A percentile compares a stretch with the other conserved stretches of the same genome.
These are phyloP conservation scores for Mimumesa dahlbomi DNA, from an alignment of 2,888 invertebrate species.

Conservation along the genomic window DNA sequence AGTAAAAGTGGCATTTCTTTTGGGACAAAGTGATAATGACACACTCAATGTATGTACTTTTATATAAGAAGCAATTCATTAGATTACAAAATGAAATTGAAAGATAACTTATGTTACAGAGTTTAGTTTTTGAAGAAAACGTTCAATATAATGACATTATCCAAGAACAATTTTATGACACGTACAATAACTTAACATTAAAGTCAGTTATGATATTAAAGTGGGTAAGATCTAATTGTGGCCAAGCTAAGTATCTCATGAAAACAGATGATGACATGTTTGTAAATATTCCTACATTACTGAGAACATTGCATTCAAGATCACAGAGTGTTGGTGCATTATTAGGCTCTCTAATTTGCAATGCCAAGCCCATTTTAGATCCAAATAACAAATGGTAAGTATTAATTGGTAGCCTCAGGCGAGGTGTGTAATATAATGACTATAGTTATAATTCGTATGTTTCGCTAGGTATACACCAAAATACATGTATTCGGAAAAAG, in stretches of 20 bases:
- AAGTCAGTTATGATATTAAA: conserved; percentile 93
- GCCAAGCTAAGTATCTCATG: conserved; percentile 85
- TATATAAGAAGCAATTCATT: background rate
- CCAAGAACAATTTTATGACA: conserved; percentile 91
- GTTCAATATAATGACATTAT: conserved; percentile 88
- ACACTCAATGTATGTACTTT: conserved; percentile 81
- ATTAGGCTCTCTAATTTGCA: conserved; percentile 89
- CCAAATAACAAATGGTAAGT: conserved; percentile 88
- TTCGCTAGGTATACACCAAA: conserved; percentile 87
- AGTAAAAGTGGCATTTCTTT: conserved; percentile 82
- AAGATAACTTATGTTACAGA: conserved; percentile 77
- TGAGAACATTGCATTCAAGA: conserved; percentile 77
- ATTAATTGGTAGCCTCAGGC: conserved; percentile 32
- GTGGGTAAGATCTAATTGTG: conserved; percentile 88
- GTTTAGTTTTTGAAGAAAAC: conserved; percentile 85
- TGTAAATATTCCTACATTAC: conserved; percentile 87
- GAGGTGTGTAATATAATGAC: background rate
- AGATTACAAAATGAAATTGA: background rate
- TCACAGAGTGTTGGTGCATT: conserved; percentile 81
- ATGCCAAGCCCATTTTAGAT: conserved; percentile 88
- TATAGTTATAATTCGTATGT: conserved; percentile 14
- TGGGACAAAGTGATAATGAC: conserved; percentile 84
- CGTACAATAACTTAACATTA: conserved; percentile 92
- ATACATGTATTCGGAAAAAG: conserved; percentile 87
- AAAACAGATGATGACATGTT: conserved; percentile 95